Conservation (phyloP, 2,888 invertebrate genomes). For the Zaprionus bogoriensis region DNA sequence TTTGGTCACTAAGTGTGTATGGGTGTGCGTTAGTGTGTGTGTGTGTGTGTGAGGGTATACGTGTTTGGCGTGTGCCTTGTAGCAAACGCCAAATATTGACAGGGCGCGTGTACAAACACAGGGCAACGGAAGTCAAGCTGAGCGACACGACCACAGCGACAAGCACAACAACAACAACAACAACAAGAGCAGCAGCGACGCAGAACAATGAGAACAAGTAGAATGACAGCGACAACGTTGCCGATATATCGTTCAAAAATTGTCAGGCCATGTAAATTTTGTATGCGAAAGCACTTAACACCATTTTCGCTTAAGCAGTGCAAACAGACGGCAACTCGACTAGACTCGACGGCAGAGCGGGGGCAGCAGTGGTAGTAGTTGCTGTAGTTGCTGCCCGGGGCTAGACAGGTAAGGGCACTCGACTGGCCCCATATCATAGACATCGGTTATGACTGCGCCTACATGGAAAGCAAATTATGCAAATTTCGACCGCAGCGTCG, state of each 20-base stretch:
- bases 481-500: conserved; percentile 71
- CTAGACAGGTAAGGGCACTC: neutral
- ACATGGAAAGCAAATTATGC: conserved; percentile 75
- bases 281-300: conserved; percentile 78
- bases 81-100: conserved; percentile 72
- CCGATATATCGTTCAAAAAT: conserved; percentile 74
- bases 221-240: conserved; percentile 27
- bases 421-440: conserved; percentile 46
- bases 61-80: conserved; percentile 60
- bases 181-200: conserved; percentile 4
- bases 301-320: conserved; percentile 76
- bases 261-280: conserved; percentile 75
- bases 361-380: neutral
- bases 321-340: conserved; percentile 59
- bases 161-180: conserved; percentile 31
- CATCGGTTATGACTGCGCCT: conserved; percentile 66
- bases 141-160: conserved; percentile 66
- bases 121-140: conserved; percentile 69
- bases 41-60: conserved; percentile 16
- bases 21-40: conserved; percentile 24
- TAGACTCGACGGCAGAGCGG: conserved; percentile 38
- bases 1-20: conserved; percentile 4
- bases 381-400: conserved; percentile 2
- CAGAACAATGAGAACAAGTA: conserved; percentile 10
- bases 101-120: conserved; percentile 71